Base-by-base conservation (phyloP, 2,888 invertebrate species). In the Azorinus chamasolen region DNA sequence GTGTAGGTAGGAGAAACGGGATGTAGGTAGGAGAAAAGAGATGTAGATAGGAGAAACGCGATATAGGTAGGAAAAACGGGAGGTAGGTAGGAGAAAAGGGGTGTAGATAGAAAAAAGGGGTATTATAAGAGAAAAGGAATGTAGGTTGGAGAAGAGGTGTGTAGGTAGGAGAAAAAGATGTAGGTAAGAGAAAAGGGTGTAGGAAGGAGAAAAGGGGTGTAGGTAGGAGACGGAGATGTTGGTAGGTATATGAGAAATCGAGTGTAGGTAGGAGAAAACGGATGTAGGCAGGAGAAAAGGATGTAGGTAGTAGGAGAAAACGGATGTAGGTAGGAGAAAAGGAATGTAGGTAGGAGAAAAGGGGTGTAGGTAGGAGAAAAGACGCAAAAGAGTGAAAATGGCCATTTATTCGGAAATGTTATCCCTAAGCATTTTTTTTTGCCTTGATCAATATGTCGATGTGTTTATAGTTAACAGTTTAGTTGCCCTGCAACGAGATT, bases 41-140 rank as follows among this genome's bases (percentile, higher is more conserved):
- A 62, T 53, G 14, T 63, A 57, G 8, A 54, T 59, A 20, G 64
- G 65, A 37, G 65, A 76, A 41, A 68, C 62, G 18, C 62, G 63
- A 51, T 20, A 51, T 55, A 50, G 64, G 18, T 61, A 65, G 62
- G 59, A 61, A 43, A 59, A 76, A 61, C 48, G 14, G 16, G 54
- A 18, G 6, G 25, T 20, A 24, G 51, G 24, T 20, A 51, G 51
- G 24, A 25, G 24, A 25, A 14, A 24, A 25, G 8, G 8, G 22
- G 24, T 16, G 51, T 24, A 25, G 24, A 25, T 24, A 25, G 16
- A 22, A 24, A 25, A 24, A 25, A 51, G 51, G 24, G 51, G 22
- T n/a, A n/a, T n/a, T n/a, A n/a, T n/a, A n/a, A n/a, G n/a, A n/a
- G n/a, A n/a, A n/a, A n/a, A n/a, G n/a, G n/a, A n/a, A n/a, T n/a